Conservation (phyloP, 2,113 vertebrate genomes). For the Coryphaenoides rupestris region DNA sequence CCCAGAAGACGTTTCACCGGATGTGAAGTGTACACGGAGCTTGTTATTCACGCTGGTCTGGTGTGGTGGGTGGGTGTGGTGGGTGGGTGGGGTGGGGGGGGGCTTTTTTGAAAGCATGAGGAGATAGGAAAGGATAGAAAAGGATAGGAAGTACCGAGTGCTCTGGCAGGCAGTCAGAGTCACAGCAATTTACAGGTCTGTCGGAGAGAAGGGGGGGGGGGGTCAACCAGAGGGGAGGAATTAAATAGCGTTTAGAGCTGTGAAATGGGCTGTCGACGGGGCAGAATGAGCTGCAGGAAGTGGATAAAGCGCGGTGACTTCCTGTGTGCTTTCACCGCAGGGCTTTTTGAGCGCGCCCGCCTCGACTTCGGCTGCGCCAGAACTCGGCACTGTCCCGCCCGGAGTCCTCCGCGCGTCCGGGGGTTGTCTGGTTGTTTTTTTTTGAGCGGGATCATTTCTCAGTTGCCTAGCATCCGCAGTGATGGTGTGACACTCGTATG, state of each 20-base stretch:
- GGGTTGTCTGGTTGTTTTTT: not conserved
- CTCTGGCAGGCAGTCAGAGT: conserved; percentile 33
- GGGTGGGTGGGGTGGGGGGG: conserved; percentile 35
- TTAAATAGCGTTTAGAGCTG: conserved; percentile 48
- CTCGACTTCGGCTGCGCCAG: conserved; percentile 39
- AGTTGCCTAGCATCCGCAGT: conserved; percentile 28
- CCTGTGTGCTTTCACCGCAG: conserved; percentile 44
- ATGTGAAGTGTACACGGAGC: too few relatives aligned
- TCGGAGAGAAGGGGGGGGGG: conserved; percentile 37
- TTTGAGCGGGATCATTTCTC: conserved; percentile 3
- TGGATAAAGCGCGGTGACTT: conserved; percentile 32
- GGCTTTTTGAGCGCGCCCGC: conserved; percentile 42
- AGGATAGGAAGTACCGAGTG: conserved; percentile 18
- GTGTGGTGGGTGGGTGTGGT: conserved; percentile 27
- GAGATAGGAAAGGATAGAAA: conserved; percentile 40
- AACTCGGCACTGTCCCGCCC: conserved; percentile 21
- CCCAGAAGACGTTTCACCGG: too few relatives aligned
- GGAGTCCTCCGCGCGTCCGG: not conserved
- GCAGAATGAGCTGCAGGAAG: conserved; percentile 22
- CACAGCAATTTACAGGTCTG: conserved; percentile 54
- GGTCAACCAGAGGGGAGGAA: conserved; percentile 47
- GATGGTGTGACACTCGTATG: conserved; percentile 42
- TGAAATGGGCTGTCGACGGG: conserved; percentile 33
- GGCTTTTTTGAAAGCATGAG: conserved; percentile 31
- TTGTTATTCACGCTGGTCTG: too few relatives aligned